These are phyloP conservation scores for zebrafish (Danio rerio) DNA, from an alignment of 2,113 vertebrate species.

Conservation along the genomic window GRCz12tu NC_133192.1:55358501-55359000, in stretches of 20 bases:
- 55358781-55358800: background rate
- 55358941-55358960: too few species aligned
- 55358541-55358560: background rate
- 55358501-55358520: background rate
- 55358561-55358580: too few species aligned
- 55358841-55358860: constrained; percentile 16
- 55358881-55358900: too few species aligned
- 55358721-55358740: constrained; percentile 13
- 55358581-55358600: background rate
- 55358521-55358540: constrained; percentile 4
- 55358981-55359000: too few species aligned
- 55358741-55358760: background rate
- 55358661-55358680: background rate
- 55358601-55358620: background rate
- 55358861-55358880: background rate
- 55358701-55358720: constrained; percentile 5
- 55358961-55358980: too few species aligned
- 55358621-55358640: background rate
- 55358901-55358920: too few species aligned
- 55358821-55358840: too few species aligned
- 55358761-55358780: background rate
- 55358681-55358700: constrained; percentile 1
- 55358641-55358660: background rate
- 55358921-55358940: too few species aligned
- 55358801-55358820: too few species aligned